These are phyloP conservation scores for Drosophila sulfurigaster DNA, from an alignment of 1,140 invertebrate genomes.

Conservation along the genomic window DNA sequence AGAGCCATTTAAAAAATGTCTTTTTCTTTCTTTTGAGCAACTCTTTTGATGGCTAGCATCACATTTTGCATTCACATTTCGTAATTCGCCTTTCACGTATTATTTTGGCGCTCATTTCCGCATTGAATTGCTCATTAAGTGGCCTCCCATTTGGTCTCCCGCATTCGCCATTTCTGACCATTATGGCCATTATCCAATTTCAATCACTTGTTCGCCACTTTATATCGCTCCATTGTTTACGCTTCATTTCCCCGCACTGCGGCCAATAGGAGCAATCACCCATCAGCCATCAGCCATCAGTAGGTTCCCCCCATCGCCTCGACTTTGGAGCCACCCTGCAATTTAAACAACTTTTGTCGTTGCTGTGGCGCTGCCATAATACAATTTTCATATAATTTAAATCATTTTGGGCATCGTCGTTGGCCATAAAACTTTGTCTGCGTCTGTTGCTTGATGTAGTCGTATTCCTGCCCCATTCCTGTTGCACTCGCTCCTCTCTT, in stretches of 20 bases:
- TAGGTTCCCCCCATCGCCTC: not conserved
- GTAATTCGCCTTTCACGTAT: not conserved
- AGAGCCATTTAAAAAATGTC: slow-evolving; percentile 23
- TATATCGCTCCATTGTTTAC: slow-evolving; percentile 71
- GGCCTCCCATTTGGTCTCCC: slow-evolving; percentile 12
- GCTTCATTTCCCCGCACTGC: slow-evolving; percentile 38
- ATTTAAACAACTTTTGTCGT: slow-evolving; percentile 29
- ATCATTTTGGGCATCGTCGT: slow-evolving; percentile 66
- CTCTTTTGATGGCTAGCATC: slow-evolving; percentile 6
- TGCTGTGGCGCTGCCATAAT: slow-evolving; percentile 48
- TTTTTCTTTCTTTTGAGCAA: slow-evolving; percentile 4
- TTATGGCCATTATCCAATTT: slow-evolving; percentile 69
- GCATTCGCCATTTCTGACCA: slow-evolving; percentile 31
- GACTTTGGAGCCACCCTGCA: not conserved
- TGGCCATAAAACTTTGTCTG: slow-evolving; percentile 72
- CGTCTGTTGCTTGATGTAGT: slow-evolving; percentile 46
- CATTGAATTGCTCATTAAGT: slow-evolving; percentile 23
- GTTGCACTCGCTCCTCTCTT: slow-evolving; percentile 10
- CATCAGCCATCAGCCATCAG: not conserved
- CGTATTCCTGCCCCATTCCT: slow-evolving; percentile 3
- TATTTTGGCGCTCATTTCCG: slow-evolving; percentile 1
- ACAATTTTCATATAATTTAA: slow-evolving; percentile 79
- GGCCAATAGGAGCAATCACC: slow-evolving; percentile 35
- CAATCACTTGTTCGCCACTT: slow-evolving; percentile 74
- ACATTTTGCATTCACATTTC: not conserved